Evolutionary conservation across 2,888 invertebrate species (phyloP).

Genomic region (Drosophila fulvimacula): DNA sequence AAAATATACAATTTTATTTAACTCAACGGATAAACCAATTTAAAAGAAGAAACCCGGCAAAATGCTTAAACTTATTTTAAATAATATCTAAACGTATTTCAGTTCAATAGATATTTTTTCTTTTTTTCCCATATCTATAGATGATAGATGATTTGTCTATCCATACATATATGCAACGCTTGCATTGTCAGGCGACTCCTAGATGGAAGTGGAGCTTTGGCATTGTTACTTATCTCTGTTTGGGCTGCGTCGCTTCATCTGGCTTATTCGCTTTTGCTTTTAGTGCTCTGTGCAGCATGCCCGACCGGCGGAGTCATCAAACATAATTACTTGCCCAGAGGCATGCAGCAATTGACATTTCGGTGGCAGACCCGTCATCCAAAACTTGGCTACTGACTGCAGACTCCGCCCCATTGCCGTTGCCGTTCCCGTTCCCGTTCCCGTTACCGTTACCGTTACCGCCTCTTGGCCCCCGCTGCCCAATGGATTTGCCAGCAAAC

Average conservation of each 20-base stretch:
- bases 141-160: not conserved
- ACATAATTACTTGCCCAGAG: constrained; percentile 75
- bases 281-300: constrained; percentile 25
- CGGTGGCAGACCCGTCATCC: constrained; percentile 21
- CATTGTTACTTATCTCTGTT: constrained; percentile 1
- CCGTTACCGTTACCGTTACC: not conserved
- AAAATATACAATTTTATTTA: not conserved
- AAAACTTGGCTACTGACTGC: constrained; percentile 6
- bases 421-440: not conserved
- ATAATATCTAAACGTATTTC: no score
- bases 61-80: no score
- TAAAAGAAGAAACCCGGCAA: no score
- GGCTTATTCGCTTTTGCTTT: constrained; percentile 41
- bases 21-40: not conserved
- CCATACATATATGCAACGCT: not conserved
- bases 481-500: constrained; percentile 23
- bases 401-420: not conserved
- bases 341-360: constrained; percentile 77
- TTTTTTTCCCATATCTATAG: not conserved
- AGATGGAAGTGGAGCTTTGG: not conserved
- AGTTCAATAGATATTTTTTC: not conserved
- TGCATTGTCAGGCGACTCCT: not conserved
- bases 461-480: not conserved
- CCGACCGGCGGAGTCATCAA: constrained; percentile 64
- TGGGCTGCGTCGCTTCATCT: constrained; percentile 16